Base-by-base conservation (phyloP, 2,797 vertebrate species). In the Florisuga fusca region DNA sequence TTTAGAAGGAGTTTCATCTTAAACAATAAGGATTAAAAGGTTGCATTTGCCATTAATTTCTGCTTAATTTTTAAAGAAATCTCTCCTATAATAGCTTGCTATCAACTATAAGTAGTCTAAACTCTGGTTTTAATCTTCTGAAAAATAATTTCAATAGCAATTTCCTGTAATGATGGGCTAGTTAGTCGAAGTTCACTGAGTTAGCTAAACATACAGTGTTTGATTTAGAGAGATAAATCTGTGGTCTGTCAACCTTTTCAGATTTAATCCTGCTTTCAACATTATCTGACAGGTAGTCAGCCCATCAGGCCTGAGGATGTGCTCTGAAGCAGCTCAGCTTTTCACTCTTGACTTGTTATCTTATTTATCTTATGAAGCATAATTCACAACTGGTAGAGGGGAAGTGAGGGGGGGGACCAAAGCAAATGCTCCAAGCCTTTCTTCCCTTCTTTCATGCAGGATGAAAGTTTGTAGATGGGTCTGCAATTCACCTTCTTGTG, bases 231-330 rank as follows among this genome's bases (percentile, higher is more conserved):
- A 97, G 96, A 84, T 74, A 92, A 96, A 94, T 97, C 90, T 96
- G 89, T 96, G 94, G 31, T 95, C 96, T 97, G 93, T 97, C 96
- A 97, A 61, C 92, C 93, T 97, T 97, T 97, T 62, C 95, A 96
- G 92, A 14, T 96, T 34, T 90, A 96, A 96, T 94, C 92, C 92
- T 87, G 3, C 76, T 95, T 81, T 79, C 94, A 96, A 61, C 90
- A 45, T 74, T 78, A 94, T 95, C 62, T 97, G 97, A 96, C 96
- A 96, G 95, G 96, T 97, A 97, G 96, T 92, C 93, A 96, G 94
- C 92, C 80, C 93, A 17, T 79, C 61, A 94, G 79, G 94, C 95
- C 95, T 5, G 34, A 80, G 90, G 94, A 94, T 62, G 94, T 92
- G 95, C 96, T 96, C 68, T 12, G 20, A 43, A 96, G 92, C 91